phyloP scores from a whole-genome alignment of 2,113 vertebrate genomes.

The Thunnus maccoyii region DNA sequence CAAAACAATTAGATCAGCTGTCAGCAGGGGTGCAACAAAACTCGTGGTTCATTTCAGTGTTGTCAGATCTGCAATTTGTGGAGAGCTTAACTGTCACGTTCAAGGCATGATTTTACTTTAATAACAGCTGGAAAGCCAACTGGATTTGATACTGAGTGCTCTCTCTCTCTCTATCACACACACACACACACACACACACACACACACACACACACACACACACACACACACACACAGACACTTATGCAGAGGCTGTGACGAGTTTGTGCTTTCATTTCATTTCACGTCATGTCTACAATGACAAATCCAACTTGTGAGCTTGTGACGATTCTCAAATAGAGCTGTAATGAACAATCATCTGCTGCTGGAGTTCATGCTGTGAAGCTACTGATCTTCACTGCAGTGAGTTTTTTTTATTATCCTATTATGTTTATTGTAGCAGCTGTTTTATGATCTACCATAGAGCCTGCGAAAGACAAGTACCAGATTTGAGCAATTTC shows the following conservation, averaged over 20 bases:
- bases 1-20: slow-evolving; percentile 17
- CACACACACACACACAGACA: background rate
- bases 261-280: background rate
- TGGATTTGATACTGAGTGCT: slow-evolving; percentile 1
- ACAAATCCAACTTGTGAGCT: background rate
- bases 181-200: slow-evolving; percentile 6
- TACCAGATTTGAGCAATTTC: background rate
- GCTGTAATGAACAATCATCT: background rate
- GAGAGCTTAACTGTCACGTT: background rate
- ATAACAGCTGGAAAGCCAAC: slow-evolving; percentile 15
- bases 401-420: background rate
- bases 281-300: background rate
- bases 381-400: background rate
- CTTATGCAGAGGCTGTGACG: background rate
- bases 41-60: background rate
- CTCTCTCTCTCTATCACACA: background rate
- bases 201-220: slow-evolving; percentile 3
- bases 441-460: slow-evolving; percentile 6
- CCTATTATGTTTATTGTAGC: background rate
- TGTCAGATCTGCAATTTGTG: background rate
- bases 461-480: background rate
- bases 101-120: slow-evolving; percentile 24
- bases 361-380: background rate
- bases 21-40: background rate
- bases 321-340: slow-evolving; percentile 20